phyloP scores from a whole-genome alignment of 2,888 invertebrate genomes.

The Doris montereyensis region DNA sequence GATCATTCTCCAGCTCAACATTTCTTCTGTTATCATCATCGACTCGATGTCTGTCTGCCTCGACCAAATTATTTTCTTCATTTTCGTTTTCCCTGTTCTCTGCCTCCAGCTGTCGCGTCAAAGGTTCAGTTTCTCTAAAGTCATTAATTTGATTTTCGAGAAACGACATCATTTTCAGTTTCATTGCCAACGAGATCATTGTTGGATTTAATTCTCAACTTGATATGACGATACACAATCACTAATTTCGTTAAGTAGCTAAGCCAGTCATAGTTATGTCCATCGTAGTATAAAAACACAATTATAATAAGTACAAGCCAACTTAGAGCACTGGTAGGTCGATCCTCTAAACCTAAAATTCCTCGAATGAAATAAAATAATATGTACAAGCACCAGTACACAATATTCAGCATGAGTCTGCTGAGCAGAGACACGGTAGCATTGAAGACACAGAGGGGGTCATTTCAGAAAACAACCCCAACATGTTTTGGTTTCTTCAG shows the following conservation, averaged over 20 bases:
- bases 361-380: constrained; percentile 41
- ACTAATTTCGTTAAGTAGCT: neutral
- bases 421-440: too few relatives aligned
- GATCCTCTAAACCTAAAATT: constrained; percentile 45
- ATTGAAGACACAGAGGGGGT: neutral
- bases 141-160: constrained; percentile 32
- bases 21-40: constrained; percentile 45
- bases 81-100: constrained; percentile 51
- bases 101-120: constrained; percentile 41
- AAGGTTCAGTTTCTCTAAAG: constrained; percentile 29
- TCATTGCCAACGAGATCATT: neutral
- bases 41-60: constrained; percentile 47
- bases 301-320: constrained; percentile 43
- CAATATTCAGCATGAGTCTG: constrained; percentile 3
- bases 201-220: too few relatives aligned
- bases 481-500: too few relatives aligned
- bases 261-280: constrained; percentile 30
- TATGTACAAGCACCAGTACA: constrained; percentile 41
- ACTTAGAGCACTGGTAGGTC: constrained; percentile 44
- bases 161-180: neutral
- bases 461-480: too few relatives aligned
- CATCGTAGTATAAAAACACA: constrained; percentile 43
- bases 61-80: constrained; percentile 49
- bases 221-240: neutral
- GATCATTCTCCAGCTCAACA: constrained; percentile 42